These are phyloP conservation scores for Urocolius indicus DNA, from an alignment of 2,113 vertebrate species.

Conservation along the genomic window DNA sequence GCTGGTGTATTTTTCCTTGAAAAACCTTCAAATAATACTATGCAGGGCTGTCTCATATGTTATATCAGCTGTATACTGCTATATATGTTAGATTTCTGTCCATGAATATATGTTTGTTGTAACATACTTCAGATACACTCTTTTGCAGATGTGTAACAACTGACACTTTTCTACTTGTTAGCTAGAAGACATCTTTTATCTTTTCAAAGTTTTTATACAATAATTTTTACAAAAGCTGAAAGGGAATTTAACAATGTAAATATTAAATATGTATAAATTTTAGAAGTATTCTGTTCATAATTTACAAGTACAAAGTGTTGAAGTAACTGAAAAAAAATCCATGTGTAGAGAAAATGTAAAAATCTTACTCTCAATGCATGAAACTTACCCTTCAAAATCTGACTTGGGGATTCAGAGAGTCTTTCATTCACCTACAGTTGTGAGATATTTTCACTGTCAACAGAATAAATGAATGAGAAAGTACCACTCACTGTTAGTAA, in stretches of 20 bases:
- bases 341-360: neutral
- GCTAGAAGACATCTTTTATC: neutral
- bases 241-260: neutral
- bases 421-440: neutral
- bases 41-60: neutral
- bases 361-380: neutral
- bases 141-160: neutral
- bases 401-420: neutral
- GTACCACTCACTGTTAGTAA: neutral
- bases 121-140: neutral
- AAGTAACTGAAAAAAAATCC: neutral
- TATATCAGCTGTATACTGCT: neutral
- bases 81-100: neutral
- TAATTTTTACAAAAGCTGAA: neutral
- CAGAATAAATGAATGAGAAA: neutral
- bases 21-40: neutral
- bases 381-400: neutral
- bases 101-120: neutral
- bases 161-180: neutral
- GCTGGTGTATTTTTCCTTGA: neutral
- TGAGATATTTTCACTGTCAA: neutral
- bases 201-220: neutral
- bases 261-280: neutral
- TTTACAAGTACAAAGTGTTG: neutral
- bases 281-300: neutral